Base-by-base conservation (phyloP, 2,888 invertebrate genomes). In the Caenorhabditis sinica region DNA sequence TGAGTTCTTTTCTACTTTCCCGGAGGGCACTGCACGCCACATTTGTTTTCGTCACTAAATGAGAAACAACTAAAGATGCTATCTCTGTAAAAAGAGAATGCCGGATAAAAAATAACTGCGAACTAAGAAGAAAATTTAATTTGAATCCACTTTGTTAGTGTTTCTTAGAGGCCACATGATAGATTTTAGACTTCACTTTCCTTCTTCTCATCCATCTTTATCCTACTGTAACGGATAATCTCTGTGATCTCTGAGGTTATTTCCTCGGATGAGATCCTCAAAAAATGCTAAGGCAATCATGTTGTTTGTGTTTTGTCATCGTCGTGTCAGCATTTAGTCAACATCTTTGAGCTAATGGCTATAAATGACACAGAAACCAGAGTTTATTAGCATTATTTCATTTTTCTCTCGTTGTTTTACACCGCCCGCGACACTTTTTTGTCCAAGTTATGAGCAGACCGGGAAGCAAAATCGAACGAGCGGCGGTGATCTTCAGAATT, bases 311-410 rank as follows among this genome's bases (percentile, higher is more conserved):
- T 66, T 75, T 66, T 66, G 53, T 40, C 40, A 40, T 40, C 13
- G 6, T 40, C 58, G 36, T 43, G 53, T 49, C 49, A 53, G 53
- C 68, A 33, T 28, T 15, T 68, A 68, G 49, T 33, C 30, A 68
- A 68, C 69, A 56, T 69, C n/a, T 68, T 45, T 20, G 4, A 36
- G 68, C 68, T 20, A 20, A 49, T 20, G 49, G 49, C 30, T 56
- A 69, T 53, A 56, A 61, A 53, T 63, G 61, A 71, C 69, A 71
- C 60, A 69, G 45, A 71, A 71, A 68, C 56, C 61, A 45, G 63
- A 65, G 79, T 79, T 79, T 65, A 79, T 79, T 79, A 79, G 65
- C 79, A 79, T 71, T 69, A 61, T 79, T 71, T 79, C 65, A 63
- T 71, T 71, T 11, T 17, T 51, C 43, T 6, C 30, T 30, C 69